Base-by-base conservation (phyloP, 2,888 invertebrate genomes). In the Poecilobothrus nobilitatus region DNA sequence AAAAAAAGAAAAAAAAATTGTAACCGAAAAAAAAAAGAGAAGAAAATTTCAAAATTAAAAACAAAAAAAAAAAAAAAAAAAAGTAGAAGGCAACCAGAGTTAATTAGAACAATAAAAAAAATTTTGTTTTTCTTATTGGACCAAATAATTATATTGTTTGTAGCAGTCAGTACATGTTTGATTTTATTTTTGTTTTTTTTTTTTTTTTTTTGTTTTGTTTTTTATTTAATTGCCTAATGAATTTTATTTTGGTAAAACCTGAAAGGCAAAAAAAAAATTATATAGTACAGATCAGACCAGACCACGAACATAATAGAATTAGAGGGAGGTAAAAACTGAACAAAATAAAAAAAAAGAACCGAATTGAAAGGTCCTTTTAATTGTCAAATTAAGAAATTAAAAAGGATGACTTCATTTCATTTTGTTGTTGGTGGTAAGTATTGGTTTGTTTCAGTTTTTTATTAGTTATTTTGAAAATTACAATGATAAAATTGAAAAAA, bases 361-460 rank as follows among this genome's bases (percentile, higher is more conserved):
- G 15, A 53, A 53, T 53, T 53, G 53, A 53, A 53, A 53, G 53
- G 53, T 12, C 53, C 53, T 53, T 53, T 53, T 53, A 53, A 53
- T 53, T 53, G 53, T 53, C 53, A 53, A 53, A 53, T 53, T 53
- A 53, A 53, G 53, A 53, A 53, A 53, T 53, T 53, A 53, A 53
- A 53, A 53, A 53, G 53, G 53, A 53, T 53, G 53, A 53, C 53
- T 53, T 53, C 15, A 53, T 53, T 53, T 53, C 15, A 2, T 9
- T 41, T 41, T 9, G 9, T 15, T 53, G 9, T 27, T 27, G 27
- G 27, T 27, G n/a, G n/a, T 27, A 27, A 27, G 27, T 27, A 27
- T 27, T 27, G 27, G 27, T 27, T 27, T 37, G 8, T 7, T 7
- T 37, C 37, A 7, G 8, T 37, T 37, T 37, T 37, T 4, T 27